phyloP scores from a whole-genome alignment of 2,113 vertebrate genomes.

The Pelmatolapia mariae region DNA sequence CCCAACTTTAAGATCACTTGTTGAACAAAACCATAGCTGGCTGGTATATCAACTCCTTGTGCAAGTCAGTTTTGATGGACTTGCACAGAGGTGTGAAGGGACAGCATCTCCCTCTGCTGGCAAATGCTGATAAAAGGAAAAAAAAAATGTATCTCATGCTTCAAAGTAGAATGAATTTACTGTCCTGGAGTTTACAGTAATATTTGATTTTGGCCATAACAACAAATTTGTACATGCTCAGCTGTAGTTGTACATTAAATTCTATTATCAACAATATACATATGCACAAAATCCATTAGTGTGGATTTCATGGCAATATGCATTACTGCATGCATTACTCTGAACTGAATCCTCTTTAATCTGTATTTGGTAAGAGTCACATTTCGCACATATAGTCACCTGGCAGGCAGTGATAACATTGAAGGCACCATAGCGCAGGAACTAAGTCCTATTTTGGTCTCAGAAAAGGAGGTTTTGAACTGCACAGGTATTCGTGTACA shows the following conservation, averaged over 20 bases:
- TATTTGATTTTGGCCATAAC: background rate
- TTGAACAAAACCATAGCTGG: background rate
- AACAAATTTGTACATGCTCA: background rate
- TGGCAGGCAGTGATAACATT: slow-evolving; percentile 1
- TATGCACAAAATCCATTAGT: background rate
- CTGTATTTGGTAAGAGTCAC: background rate
- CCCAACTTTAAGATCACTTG: background rate
- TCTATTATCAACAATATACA: background rate
- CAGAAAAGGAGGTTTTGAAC: background rate
- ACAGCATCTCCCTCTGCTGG: slow-evolving; percentile 59
- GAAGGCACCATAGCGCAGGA: background rate
- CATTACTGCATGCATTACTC: background rate
- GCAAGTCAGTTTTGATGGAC: background rate
- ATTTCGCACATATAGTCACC: background rate
- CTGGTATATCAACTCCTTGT: background rate
- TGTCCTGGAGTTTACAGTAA: background rate
- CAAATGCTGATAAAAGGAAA: background rate
- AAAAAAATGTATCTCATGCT: background rate
- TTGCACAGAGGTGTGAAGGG: background rate
- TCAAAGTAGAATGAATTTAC: background rate
- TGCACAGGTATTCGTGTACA: background rate
- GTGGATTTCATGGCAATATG: background rate
- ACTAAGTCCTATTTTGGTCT: slow-evolving; percentile 6
- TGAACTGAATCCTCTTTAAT: background rate
- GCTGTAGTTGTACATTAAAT: background rate